A percentile compares a stretch with the other conserved stretches of the same genome.
phyloP scores from a whole-genome alignment of 1,140 invertebrate species.

The Cyclina sinensis region DNA sequence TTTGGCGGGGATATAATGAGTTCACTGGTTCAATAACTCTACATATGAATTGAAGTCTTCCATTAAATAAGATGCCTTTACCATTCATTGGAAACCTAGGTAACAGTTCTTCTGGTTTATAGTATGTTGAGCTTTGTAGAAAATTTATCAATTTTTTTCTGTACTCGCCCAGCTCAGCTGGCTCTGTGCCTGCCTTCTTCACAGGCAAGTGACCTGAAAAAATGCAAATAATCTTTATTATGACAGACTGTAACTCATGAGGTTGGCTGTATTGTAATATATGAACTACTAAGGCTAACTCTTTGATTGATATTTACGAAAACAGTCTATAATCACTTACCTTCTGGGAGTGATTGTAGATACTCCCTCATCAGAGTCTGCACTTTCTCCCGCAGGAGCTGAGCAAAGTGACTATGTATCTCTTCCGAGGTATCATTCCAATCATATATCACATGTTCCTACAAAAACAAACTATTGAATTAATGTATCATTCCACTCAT shows the following conservation, averaged over 20 bases:
- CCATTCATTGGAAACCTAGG: constrained; percentile 95
- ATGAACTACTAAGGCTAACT: too few relatives aligned
- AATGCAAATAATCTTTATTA: too few relatives aligned
- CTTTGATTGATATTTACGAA: too few relatives aligned
- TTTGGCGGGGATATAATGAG: too few relatives aligned
- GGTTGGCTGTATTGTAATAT: too few relatives aligned
- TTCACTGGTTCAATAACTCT: too few relatives aligned
- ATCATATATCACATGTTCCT: constrained; percentile 95
- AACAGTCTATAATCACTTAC: constrained; percentile 61
- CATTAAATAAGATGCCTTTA: constrained; percentile 83
- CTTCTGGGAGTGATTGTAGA: constrained; percentile 80
- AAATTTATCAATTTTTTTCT: constrained; percentile 94
- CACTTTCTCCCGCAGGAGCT: constrained; percentile 84
- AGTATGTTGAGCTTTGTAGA: constrained; percentile 93
- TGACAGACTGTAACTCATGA: too few relatives aligned
- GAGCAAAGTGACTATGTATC: constrained; percentile 96
- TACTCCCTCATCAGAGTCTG: constrained; percentile 83
- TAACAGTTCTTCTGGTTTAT: constrained; percentile 93
- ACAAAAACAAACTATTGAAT: too few relatives aligned
- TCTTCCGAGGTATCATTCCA: constrained; percentile 95
- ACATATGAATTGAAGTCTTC: neutral
- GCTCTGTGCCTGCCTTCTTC: constrained; percentile 86
- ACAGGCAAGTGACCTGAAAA: constrained; percentile 85
- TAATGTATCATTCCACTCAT: too few relatives aligned
- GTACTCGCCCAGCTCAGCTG: constrained; percentile 89